Base-by-base conservation (phyloP, 1,140 invertebrate species). In the Drosophila ohnishii region DNA sequence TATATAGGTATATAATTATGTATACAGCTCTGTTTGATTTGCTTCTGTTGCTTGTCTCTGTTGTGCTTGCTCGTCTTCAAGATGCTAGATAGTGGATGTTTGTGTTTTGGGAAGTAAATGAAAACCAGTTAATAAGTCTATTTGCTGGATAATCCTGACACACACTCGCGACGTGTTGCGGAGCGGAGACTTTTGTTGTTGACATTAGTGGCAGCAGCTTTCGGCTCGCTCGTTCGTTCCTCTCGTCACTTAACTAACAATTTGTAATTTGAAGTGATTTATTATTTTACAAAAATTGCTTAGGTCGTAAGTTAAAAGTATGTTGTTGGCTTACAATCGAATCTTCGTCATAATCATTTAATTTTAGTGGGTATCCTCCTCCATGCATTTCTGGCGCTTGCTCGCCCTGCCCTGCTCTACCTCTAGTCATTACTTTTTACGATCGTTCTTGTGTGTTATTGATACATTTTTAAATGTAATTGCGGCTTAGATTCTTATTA, bases 271-370 rank as follows among this genome's bases (percentile, higher is more conserved):
- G 79, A 80, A 84, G 69, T 70, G 67, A 80, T 75, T 62, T 70
- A 85, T 88, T 90, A 86, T 85, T 89, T 89, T 89, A 90, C 86
- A 85, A 89, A 55, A 90, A 90, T 89, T 85, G 77, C 85, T 89
- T 89, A 89, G 70, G 47, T 57, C 57, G 59, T 89, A 74, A 89
- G 65, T 81, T 89, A 89, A 89, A 88, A 89, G 69, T 89, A 88
- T 85, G 82, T 88, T 79, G 82, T 88, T 88, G 84, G 69, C 83
- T 87, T 87, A 87, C 53, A 87, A 83, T 77, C 86, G 65, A 65
- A 83, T 71, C 78, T 83, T 83, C 55, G 58, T 83, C 78, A 80
- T 83, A 83, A 87, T 87, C 76, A 64, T 70, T 83, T 85, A 74
- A 76, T 78, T 56, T 69, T 87, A 77, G 69, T 79, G 60, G 50